phyloP scores from a whole-genome alignment of 2,113 vertebrate species.

The Sylvietta virens region DNA sequence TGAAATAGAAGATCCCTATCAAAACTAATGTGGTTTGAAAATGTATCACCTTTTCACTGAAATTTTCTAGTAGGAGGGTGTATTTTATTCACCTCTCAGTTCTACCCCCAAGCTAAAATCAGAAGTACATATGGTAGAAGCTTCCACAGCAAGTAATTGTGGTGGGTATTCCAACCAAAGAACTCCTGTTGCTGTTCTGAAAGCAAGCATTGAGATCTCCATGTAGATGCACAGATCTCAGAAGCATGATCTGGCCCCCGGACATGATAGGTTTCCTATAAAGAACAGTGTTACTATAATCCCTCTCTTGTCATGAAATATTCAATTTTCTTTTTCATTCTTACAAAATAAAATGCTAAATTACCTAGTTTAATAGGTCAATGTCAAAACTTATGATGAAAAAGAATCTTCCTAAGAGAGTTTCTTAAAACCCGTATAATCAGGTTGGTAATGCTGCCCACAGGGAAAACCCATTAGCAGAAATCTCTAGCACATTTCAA shows the following conservation, averaged over 20 bases:
- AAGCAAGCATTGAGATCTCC: neutral
- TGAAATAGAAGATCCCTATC: neutral
- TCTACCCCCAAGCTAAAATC: neutral
- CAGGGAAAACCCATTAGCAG: conserved; percentile 64
- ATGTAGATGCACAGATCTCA: neutral
- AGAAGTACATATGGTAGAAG: neutral
- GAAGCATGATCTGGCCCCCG: neutral
- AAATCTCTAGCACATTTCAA: conserved; percentile 57
- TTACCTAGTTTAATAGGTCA: conserved; percentile 65
- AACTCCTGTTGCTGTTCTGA: neutral
- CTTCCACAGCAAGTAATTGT: neutral
- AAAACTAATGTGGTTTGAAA: neutral
- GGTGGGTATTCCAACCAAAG: neutral
- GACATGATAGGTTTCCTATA: conserved; percentile 41
- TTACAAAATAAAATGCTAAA: conserved; percentile 59
- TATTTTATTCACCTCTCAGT: neutral
- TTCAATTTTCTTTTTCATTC: conserved; percentile 63
- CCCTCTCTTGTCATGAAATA: conserved; percentile 56
- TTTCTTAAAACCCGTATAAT: conserved; percentile 63
- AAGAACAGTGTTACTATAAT: conserved; percentile 40
- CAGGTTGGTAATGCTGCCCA: conserved; percentile 64
- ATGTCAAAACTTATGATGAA: conserved; percentile 63
- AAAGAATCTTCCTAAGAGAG: conserved; percentile 56
- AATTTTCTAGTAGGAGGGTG: neutral
- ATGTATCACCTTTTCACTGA: neutral